Evolutionary conservation across 2,888 invertebrate genomes (phyloP).

Genomic region (Oxystoma pomonae): DNA sequence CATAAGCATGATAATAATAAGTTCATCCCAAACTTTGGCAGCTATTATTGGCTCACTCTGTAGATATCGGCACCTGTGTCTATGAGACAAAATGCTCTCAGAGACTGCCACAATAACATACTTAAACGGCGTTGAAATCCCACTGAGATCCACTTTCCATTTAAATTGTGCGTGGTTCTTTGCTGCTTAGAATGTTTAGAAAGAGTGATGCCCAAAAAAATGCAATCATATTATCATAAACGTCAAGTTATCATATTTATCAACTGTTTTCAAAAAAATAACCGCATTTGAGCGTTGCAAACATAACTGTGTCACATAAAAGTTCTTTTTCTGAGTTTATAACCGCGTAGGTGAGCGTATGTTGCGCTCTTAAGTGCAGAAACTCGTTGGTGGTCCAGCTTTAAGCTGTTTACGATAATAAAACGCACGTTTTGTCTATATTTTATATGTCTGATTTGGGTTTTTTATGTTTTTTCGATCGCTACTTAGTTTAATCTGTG

Average conservation of each 20-base stretch:
- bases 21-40: no score
- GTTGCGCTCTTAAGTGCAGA: neutral
- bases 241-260: neutral
- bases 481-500: neutral
- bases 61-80: no score
- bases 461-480: neutral
- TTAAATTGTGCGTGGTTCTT: no score
- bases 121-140: no score
- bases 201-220: no score
- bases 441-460: neutral
- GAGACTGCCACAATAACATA: no score
- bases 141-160: no score
- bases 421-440: conserved; percentile 20
- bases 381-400: conserved; percentile 19
- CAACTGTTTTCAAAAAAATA: neutral
- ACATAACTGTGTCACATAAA: neutral
- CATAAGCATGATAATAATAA: no score
- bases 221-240: neutral
- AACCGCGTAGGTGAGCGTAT: neutral
- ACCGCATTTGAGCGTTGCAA: neutral
- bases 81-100: no score
- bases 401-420: conserved; percentile 23
- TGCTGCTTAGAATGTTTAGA: no score
- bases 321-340: neutral
- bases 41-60: no score